Conservation (phyloP, 1,140 invertebrate genomes). For the Drosophila orosa region DNA sequence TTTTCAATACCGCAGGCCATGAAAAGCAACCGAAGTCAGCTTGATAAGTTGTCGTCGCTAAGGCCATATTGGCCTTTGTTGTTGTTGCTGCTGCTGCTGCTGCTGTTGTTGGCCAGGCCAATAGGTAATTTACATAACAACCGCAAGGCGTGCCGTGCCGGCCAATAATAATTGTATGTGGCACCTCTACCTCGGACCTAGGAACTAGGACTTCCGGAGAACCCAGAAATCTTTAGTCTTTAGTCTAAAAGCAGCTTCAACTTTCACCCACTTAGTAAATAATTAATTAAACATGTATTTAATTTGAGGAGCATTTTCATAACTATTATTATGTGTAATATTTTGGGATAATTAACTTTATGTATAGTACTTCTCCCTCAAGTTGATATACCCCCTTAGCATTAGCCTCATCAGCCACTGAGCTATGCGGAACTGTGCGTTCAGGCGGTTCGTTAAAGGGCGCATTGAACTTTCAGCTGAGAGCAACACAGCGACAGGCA, state of each 20-base stretch:
- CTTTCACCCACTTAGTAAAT: background rate
- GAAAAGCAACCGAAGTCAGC: conserved; percentile 47
- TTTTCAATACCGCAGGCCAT: conserved; percentile 52
- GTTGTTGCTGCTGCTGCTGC: conserved; percentile 17
- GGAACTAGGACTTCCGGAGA: conserved; percentile 11
- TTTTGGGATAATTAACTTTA: no score
- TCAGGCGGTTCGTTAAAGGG: conserved; percentile 52
- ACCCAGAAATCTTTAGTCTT: background rate
- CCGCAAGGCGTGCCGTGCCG: conserved; percentile 54
- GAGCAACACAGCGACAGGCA: conserved; percentile 32
- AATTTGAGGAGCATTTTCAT: background rate
- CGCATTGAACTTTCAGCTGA: conserved; percentile 69
- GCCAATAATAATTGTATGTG: conserved; percentile 51
- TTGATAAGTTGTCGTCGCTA: conserved; percentile 57
- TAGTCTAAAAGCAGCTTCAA: background rate
- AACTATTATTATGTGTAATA: background rate
- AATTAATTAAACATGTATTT: background rate
- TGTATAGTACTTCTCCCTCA: background rate
- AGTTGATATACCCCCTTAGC: conserved; percentile 8
- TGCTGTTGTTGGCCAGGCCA: conserved; percentile 43
- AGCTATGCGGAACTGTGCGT: conserved; percentile 66
- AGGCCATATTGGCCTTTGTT: conserved; percentile 26
- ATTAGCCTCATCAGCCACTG: background rate
- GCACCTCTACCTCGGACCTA: conserved; percentile 14
- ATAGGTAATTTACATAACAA: conserved; percentile 73